A percentile compares a stretch with the other conserved stretches of the same genome.
phyloP scores from a whole-genome alignment of 2,113 vertebrate species.

The Campylomormyrus tamandua region DNA sequence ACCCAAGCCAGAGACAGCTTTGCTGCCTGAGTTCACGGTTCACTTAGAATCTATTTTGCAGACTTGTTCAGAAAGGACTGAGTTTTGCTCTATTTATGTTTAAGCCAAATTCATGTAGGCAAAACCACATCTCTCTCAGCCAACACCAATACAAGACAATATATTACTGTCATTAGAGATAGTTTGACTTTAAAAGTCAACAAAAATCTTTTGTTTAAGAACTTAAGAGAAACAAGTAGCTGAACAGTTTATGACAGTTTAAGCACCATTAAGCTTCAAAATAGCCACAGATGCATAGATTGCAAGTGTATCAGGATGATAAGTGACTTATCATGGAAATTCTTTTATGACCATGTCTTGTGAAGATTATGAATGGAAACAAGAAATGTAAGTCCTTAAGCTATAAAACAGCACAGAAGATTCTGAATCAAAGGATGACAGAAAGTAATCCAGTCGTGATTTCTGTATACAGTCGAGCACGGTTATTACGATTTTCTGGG shows the following conservation, averaged over 20 bases:
- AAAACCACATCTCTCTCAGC: neutral
- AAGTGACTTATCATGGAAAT: neutral
- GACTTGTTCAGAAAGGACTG: neutral
- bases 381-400: too few relatives aligned
- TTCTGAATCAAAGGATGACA: too few relatives aligned
- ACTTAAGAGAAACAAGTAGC: neutral
- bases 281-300: neutral
- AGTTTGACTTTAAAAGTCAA: neutral
- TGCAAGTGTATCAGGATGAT: neutral
- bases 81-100: neutral
- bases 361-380: neutral
- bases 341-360: neutral
- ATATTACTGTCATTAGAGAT: neutral
- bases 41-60: neutral
- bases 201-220: neutral
- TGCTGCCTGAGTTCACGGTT: neutral
- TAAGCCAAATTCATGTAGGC: neutral
- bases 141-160: neutral
- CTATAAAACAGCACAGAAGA: too few relatives aligned
- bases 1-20: neutral
- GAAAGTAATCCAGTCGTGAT: neutral
- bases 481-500: too few relatives aligned
- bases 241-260: neutral
- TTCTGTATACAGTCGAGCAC: neutral
- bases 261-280: neutral